Conservation (phyloP, 2,113 vertebrate genomes). For the Dromiciops gliroides region DNA sequence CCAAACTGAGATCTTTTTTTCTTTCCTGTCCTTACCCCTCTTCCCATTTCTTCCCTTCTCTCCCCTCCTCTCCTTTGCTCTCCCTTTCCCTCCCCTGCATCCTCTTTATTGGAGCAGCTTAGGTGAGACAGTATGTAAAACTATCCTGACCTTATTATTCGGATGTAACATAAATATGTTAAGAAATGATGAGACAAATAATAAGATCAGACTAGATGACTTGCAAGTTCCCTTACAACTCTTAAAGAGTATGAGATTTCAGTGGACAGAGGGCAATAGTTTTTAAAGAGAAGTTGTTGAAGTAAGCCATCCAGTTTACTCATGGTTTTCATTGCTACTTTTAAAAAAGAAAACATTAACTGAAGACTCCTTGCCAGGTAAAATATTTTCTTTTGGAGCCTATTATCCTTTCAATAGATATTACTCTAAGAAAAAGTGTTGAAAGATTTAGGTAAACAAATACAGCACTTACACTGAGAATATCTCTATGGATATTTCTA, state of each 20-base stretch:
- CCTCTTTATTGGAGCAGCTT: background rate
- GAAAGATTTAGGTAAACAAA: background rate
- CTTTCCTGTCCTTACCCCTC: background rate
- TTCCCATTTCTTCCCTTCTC: no score
- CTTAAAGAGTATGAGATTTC: background rate
- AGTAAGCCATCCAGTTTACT: background rate
- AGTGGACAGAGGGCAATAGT: background rate
- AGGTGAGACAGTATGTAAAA: background rate
- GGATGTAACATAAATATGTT: background rate
- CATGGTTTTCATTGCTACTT: background rate
- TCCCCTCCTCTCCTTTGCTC: background rate
- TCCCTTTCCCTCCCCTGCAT: background rate
- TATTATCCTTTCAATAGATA: slow-evolving; percentile 21
- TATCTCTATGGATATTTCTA: background rate
- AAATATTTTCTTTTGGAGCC: slow-evolving; percentile 6
- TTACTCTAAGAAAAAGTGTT: slow-evolving; percentile 29
- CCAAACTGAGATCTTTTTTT: background rate
- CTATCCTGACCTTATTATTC: background rate
- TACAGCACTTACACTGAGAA: slow-evolving; percentile 21
- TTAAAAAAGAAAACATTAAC: background rate
- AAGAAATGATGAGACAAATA: background rate
- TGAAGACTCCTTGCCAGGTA: background rate
- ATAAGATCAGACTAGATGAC: background rate
- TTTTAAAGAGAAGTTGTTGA: background rate
- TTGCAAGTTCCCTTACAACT: background rate